Evolutionary conservation across 2,797 vertebrate genomes (phyloP), one percentile per base, ranked within the genome.

Genomic region (Acridotheres tristis): DNA sequence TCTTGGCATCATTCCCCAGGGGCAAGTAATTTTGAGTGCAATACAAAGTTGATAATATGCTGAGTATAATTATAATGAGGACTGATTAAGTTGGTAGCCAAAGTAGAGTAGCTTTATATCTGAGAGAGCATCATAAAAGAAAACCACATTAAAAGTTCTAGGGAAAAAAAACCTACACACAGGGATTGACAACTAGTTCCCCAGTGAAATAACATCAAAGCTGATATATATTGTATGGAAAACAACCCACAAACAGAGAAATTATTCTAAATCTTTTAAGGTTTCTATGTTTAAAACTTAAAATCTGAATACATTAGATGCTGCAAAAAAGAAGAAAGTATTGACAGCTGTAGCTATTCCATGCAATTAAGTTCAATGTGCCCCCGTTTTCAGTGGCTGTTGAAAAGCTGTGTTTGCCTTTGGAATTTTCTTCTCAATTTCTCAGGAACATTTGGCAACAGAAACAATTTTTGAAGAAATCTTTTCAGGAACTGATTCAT

Each of bases 201-300:
- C 90, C 73, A 76, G 96, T 89, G 96, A 94, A 92, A 88, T 85
- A 80, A 88, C 94, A 97, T 96, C 93, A 96, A 95, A 96, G 93
- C 43, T 63, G 59, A 79, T 83, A 75, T 45, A 81, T 74, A 93
- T 85, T 96, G 93, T 93, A 94, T 93, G 93, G 78, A 95, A 97
- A 96, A 94, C 88, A 91, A 85, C 78, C n/a, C 68, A 62, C 79
- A 97, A 96, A 96, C 78, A 93, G 80, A 87, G 72, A 95, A 96
- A 96, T 94, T 93, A 90, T 93, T 93, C 89, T 76, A 85, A 94
- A 93, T 96, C 65, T 94, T 96, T 88, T 88, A 95, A 95, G 89
- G 66, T 91, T 95, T 88, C 63, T 38, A 32, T 84, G 97, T 97
- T 85, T 95, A 93, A 96, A 96, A 94, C 66, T 76, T 93, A 48